Evolutionary conservation across 1,140 invertebrate species (phyloP).

Genomic region (Heliconius hewitsoni): DNA sequence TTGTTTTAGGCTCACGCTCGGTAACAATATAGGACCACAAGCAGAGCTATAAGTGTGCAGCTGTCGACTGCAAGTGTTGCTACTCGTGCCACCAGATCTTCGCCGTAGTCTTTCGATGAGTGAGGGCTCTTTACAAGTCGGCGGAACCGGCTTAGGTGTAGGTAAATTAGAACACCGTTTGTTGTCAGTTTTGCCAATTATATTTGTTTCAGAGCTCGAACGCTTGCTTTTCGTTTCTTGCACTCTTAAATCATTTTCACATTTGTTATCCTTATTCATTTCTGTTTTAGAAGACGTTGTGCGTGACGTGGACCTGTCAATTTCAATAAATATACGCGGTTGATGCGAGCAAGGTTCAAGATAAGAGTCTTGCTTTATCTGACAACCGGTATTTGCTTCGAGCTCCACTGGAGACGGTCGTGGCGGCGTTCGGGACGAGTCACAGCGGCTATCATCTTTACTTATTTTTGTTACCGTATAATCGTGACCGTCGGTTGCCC

Average conservation of each 20-base stretch:
- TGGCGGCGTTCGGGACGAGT: neutral
- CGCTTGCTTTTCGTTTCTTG: neutral
- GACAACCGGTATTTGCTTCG: conserved; percentile 28
- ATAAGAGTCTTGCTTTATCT: conserved; percentile 23
- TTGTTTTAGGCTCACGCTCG: neutral
- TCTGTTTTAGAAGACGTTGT: neutral
- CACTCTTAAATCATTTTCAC: neutral
- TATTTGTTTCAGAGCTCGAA: neutral
- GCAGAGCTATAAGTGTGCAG: neutral
- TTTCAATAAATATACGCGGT: conserved; percentile 41
- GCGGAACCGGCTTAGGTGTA: neutral
- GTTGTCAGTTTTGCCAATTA: neutral
- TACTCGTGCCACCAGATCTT: conserved; percentile 6
- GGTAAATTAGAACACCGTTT: conserved; percentile 14
- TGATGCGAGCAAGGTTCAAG: conserved; percentile 46
- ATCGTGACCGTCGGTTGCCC: conserved; percentile 38
- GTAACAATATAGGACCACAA: neutral
- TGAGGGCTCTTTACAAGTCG: conserved; percentile 18
- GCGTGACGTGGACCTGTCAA: conserved; percentile 29
- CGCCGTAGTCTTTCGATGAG: conserved; percentile 20
- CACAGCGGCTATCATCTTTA: neutral
- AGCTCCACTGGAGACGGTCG: conserved; percentile 29
- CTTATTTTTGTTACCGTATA: conserved; percentile 27
- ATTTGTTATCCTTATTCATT: neutral
- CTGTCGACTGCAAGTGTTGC: conserved; percentile 7